Evolutionary conservation across 2,888 invertebrate genomes (phyloP).

Genomic region (Cephus runcator): DNA sequence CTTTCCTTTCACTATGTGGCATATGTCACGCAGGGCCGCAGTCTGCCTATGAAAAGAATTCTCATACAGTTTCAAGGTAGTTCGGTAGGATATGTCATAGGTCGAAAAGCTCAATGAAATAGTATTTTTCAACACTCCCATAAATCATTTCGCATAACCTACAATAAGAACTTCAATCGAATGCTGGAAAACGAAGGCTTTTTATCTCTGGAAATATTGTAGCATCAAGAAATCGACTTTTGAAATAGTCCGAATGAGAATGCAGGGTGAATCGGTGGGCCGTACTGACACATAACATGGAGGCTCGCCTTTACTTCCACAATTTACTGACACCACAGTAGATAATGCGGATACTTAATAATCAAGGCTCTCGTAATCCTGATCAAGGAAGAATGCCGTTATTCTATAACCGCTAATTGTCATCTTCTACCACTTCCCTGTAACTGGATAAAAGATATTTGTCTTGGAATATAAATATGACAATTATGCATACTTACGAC

Average conservation of each 20-base stretch:
- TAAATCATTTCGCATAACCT: background rate
- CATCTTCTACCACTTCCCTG: background rate
- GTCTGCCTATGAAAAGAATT: background rate
- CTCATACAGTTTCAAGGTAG: background rate
- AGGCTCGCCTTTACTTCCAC: conserved; percentile 12
- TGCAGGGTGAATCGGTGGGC: background rate
- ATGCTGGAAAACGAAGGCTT: background rate
- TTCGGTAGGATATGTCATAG: background rate
- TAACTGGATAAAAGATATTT: background rate
- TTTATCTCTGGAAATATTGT: background rate
- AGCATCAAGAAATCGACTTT: background rate
- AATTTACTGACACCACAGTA: background rate
- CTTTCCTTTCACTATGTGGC: conserved; percentile 45
- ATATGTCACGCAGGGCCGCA: conserved; percentile 47
- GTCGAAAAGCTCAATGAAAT: background rate
- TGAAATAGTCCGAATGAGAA: background rate
- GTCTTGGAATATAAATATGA: background rate
- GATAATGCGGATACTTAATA: conserved; percentile 16
- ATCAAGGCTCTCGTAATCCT: conserved; percentile 15
- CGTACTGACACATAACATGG: background rate
- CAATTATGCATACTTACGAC: background rate
- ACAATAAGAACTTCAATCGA: background rate
- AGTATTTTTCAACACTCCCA: background rate
- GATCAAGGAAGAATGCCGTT: background rate
- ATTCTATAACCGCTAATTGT: background rate